phyloP scores from a whole-genome alignment of 2,797 vertebrate genomes.

The Galaxias olidus region DNA sequence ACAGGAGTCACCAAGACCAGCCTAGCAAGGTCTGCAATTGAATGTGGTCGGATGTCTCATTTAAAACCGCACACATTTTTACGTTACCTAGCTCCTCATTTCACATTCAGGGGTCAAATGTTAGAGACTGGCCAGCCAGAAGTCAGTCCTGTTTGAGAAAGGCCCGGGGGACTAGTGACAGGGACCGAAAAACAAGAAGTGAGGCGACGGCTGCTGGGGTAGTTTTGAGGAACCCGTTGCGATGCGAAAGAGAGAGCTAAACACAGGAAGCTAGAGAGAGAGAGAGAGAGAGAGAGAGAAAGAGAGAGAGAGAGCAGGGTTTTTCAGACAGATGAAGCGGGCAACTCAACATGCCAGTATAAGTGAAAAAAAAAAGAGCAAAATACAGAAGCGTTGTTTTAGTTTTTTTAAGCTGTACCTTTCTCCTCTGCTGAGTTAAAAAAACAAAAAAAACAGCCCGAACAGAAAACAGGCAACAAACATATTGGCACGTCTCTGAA shows the following conservation, averaged over 20 bases:
- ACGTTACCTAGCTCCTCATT: no score
- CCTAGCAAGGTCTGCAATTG: no score
- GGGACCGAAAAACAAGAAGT: slow-evolving; percentile 65
- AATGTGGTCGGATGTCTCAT: no score
- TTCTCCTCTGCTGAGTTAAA: not conserved
- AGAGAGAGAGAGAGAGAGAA: not conserved
- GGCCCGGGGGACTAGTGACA: not conserved
- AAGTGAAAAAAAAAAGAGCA: no score
- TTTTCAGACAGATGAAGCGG: no score
- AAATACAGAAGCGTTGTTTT: no score
- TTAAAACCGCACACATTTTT: no score
- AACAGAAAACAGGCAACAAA: slow-evolving; percentile 25
- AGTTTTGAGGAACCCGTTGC: slow-evolving; percentile 64
- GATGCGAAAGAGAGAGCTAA: slow-evolving; percentile 30
- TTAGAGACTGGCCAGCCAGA: no score
- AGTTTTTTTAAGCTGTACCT: not conserved
- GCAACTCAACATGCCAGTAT: no score
- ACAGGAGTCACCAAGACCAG: no score
- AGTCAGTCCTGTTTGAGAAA: not conserved
- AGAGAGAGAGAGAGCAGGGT: not conserved
- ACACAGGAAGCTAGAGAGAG: not conserved
- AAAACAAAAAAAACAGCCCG: slow-evolving; percentile 13
- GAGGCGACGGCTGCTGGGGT: slow-evolving; percentile 47
- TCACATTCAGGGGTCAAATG: no score
- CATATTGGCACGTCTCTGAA: slow-evolving; percentile 65